Evolutionary conservation across 2,888 invertebrate species (phyloP).

Genomic region (Eugnorisma glareosa): DNA sequence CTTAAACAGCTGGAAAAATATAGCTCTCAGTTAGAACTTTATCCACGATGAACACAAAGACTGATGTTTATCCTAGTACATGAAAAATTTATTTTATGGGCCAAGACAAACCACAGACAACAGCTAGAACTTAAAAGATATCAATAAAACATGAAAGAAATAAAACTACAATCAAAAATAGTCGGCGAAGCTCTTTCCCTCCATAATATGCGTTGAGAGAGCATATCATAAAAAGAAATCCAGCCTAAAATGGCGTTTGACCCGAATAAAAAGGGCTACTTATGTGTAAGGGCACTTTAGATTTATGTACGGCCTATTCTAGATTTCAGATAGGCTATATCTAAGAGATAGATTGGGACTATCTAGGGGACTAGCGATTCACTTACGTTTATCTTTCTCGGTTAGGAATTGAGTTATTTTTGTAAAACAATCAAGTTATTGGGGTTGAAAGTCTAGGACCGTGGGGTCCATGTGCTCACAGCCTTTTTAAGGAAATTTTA

Average conservation of each 20-base stretch:
- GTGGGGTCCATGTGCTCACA: not conserved
- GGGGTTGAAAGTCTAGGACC: not conserved
- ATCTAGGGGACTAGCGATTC: slow-evolving; percentile 25
- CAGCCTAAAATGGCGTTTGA: slow-evolving; percentile 44
- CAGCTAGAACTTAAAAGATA: slow-evolving; percentile 9
- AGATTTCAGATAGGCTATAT: slow-evolving; percentile 55
- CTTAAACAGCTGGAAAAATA: not conserved
- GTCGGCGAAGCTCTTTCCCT: slow-evolving; percentile 31
- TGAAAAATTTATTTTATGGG: not conserved
- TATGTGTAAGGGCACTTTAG: slow-evolving; percentile 55
- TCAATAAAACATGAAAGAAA: slow-evolving; percentile 34
- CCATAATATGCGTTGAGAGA: slow-evolving; percentile 50
- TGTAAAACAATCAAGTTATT: slow-evolving; percentile 12
- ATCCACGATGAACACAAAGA: not conserved
- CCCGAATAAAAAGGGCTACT: slow-evolving; percentile 61
- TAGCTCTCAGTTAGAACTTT: not conserved
- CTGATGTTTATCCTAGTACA: not conserved
- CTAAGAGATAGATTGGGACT: slow-evolving; percentile 45
- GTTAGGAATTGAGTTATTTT: not conserved
- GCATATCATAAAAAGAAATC: slow-evolving; percentile 58
- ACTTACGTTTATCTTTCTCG: slow-evolving; percentile 29
- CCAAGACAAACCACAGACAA: not conserved
- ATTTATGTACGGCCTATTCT: slow-evolving; percentile 61
- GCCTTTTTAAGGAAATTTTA: not conserved
- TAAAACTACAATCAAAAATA: slow-evolving; percentile 37